Evolutionary conservation across 2,888 invertebrate species (phyloP).

Genomic region (Drosophila monieri): DNA sequence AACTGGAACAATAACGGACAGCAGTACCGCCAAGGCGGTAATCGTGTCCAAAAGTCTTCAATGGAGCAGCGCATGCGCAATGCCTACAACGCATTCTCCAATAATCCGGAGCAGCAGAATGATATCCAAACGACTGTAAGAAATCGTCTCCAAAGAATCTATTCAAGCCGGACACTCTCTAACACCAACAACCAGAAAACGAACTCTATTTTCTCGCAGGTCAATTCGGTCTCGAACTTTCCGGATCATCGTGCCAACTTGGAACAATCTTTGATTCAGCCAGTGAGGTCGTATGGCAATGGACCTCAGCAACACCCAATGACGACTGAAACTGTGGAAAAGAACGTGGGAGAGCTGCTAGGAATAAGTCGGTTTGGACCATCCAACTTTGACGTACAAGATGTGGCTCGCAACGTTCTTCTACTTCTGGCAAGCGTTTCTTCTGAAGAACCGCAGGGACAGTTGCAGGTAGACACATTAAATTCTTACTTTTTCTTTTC

Average conservation of each 20-base stretch:
- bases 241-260: not conserved
- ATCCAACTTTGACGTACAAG: not conserved
- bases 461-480: not conserved
- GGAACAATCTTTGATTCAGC: too few relatives aligned
- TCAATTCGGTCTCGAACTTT: not conserved
- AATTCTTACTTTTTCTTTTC: too few relatives aligned
- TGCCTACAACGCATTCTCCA: conserved; percentile 25
- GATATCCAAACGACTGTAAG: not conserved
- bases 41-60: not conserved
- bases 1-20: not conserved
- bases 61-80: conserved; percentile 30
- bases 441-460: not conserved
- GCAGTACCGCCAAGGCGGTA: conserved; percentile 14
- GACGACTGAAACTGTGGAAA: not conserved
- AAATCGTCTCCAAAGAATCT: not conserved
- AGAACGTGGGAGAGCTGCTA: conserved; percentile 35
- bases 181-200: not conserved
- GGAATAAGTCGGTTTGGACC: conserved; percentile 13
- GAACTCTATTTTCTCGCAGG: not conserved
- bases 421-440: conserved; percentile 59
- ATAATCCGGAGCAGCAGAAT: conserved; percentile 2
- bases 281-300: not conserved
- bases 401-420: conserved; percentile 50
- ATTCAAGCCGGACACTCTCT: not conserved
- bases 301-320: not conserved